Conservation (phyloP, 2,113 vertebrate species). For the Synchiropus splendidus region DNA sequence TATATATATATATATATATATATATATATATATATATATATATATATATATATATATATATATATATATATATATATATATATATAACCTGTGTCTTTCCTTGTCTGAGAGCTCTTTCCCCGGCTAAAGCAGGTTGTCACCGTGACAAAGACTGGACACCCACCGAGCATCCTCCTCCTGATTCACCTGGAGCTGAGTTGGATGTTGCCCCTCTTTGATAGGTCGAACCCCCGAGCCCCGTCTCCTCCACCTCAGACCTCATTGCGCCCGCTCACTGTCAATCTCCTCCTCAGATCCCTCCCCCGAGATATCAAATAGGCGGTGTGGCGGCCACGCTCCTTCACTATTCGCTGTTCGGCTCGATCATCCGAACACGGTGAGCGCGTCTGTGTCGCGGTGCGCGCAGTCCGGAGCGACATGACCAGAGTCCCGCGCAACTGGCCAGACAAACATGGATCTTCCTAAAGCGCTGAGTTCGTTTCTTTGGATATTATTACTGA, state of each 20-base stretch:
- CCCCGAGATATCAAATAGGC: constrained; percentile 60
- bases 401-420: constrained; percentile 60
- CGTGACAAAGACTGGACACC: too few relatives aligned
- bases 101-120: too few relatives aligned
- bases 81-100: too few relatives aligned
- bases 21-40: too few relatives aligned
- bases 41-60: too few relatives aligned
- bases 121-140: too few relatives aligned
- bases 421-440: constrained; percentile 58
- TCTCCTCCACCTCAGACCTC: constrained; percentile 3
- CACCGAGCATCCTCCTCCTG: too few relatives aligned
- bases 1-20: too few relatives aligned
- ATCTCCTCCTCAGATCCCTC: constrained; percentile 42
- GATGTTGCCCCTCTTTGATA: constrained; percentile 32
- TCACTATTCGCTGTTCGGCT: constrained; percentile 38
- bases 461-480: constrained; percentile 50
- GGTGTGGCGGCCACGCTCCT: constrained; percentile 6
- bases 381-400: constrained; percentile 48
- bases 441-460: constrained; percentile 64
- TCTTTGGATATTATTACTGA: constrained; percentile 68
- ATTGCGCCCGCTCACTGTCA: constrained; percentile 50
- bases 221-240: constrained; percentile 28
- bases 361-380: neutral
- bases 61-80: too few relatives aligned
- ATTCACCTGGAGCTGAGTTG: constrained; percentile 28